phyloP scores from a whole-genome alignment of 2,797 vertebrate species.

The Aselliscus stoliczkanus region DNA sequence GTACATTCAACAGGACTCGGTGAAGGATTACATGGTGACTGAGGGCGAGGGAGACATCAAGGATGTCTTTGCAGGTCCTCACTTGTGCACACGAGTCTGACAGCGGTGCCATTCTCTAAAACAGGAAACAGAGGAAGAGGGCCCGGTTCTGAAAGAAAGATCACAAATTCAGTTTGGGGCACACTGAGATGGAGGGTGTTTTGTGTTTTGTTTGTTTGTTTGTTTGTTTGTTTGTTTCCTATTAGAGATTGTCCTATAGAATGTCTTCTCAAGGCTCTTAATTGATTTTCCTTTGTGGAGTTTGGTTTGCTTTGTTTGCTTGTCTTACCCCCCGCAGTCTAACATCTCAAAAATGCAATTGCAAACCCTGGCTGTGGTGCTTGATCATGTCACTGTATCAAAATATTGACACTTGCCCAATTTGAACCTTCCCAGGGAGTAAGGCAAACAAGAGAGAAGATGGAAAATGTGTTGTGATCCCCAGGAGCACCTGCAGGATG shows the following conservation, averaged over 20 bases:
- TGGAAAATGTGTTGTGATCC: slow-evolving; percentile 65
- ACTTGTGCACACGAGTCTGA: not conserved
- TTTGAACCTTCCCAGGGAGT: slow-evolving; percentile 53
- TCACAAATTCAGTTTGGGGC: not conserved
- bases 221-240: no score
- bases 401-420: slow-evolving; percentile 70
- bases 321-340: not conserved
- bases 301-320: slow-evolving; percentile 33
- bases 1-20: not conserved
- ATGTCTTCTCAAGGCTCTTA: not conserved
- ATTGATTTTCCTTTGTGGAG: not conserved
- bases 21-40: not conserved
- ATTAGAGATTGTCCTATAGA: not conserved
- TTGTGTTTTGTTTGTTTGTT: no score
- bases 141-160: not conserved
- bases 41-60: not conserved
- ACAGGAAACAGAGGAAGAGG: not conserved
- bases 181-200: not conserved
- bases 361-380: slow-evolving; percentile 6
- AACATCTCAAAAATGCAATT: slow-evolving; percentile 66
- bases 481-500: slow-evolving; percentile 63
- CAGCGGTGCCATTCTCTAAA: not conserved
- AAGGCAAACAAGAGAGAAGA: slow-evolving; percentile 74
- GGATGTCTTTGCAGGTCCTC: not conserved
- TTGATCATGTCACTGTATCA: slow-evolving; percentile 58